phyloP scores from a whole-genome alignment of 2,797 vertebrate species.

The Cephalopachus bancanus region DNA sequence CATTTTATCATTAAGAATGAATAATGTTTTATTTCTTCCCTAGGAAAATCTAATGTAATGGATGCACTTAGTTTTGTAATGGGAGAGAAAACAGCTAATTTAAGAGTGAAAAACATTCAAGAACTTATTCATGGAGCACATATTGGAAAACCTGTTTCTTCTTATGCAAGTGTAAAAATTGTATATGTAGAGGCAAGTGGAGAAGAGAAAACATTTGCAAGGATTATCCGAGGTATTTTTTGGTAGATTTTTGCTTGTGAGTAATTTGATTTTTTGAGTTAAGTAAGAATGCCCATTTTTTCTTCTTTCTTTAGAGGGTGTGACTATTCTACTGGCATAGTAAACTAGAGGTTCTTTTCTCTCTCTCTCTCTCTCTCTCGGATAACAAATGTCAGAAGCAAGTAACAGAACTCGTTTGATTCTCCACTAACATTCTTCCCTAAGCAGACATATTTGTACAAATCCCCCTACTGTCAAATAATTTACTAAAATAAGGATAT shows the following conservation, averaged over 20 bases:
- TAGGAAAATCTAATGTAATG: slow-evolving; percentile 97
- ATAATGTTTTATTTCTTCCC: background rate
- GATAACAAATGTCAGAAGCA: slow-evolving; percentile 10
- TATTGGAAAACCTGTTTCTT: slow-evolving; percentile 91
- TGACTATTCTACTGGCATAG: background rate
- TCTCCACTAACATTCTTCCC: background rate
- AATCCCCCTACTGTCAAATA: background rate
- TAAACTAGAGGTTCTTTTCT: background rate
- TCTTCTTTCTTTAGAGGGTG: background rate
- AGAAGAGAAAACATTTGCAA: slow-evolving; percentile 91
- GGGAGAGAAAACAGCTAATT: slow-evolving; percentile 91
- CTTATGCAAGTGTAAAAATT: slow-evolving; percentile 91
- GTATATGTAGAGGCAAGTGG: slow-evolving; percentile 90
- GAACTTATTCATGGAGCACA: slow-evolving; percentile 97
- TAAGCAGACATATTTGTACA: slow-evolving; percentile 55
- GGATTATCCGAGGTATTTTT: slow-evolving; percentile 91
- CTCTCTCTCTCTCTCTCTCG: background rate
- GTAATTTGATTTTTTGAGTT: slow-evolving; percentile 53
- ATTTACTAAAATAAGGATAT: slow-evolving; percentile 36
- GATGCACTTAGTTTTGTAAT: slow-evolving; percentile 97
- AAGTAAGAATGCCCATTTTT: background rate
- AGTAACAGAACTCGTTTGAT: slow-evolving; percentile 30
- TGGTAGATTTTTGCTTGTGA: background rate
- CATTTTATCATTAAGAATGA: slow-evolving; percentile 34
- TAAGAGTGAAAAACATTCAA: slow-evolving; percentile 93